Conservation (phyloP, 2,797 vertebrate species). For the Dendrocincla tyrannina region DNA sequence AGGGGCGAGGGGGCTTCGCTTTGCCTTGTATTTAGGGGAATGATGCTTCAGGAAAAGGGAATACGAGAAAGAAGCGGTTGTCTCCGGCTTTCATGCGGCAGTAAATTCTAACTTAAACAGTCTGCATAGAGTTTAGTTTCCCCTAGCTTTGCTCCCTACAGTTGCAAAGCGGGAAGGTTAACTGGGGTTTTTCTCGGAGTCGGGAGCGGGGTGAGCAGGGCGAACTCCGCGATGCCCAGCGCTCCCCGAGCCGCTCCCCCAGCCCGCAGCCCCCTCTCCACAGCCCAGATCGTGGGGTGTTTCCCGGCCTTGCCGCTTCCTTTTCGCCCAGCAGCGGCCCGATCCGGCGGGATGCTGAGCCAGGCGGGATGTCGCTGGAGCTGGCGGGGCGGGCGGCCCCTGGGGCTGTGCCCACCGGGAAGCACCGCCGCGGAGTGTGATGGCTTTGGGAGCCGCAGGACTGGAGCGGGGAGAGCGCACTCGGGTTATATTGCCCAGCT, state of each 20-base stretch:
- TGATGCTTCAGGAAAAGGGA: background rate
- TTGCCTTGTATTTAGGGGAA: background rate
- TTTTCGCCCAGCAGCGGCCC: background rate
- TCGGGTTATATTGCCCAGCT: rapidly evolving
- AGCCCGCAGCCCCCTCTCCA: background rate
- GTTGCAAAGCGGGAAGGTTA: background rate
- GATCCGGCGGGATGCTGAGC: background rate
- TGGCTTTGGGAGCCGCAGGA: background rate
- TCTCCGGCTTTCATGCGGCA: background rate
- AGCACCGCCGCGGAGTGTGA: background rate
- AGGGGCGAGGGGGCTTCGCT: background rate
- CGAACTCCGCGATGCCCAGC: background rate
- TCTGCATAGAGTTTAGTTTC: background rate
- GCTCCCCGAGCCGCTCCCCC: background rate
- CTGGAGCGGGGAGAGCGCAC: rapidly evolving
- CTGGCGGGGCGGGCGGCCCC: background rate
- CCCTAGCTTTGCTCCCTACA: background rate
- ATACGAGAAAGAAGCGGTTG: background rate
- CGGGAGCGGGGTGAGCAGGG: background rate
- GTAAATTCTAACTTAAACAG: slow-evolving; percentile 46
- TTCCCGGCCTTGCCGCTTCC: too few relatives aligned
- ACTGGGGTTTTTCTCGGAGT: background rate
- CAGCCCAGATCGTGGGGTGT: rapidly evolving
- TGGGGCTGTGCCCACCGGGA: background rate
- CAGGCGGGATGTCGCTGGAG: background rate